A percentile compares a stretch with the other conserved stretches of the same genome.
Evolutionary conservation across 2,888 invertebrate species (phyloP).

Genomic region (Calephelis perditalis): DNA sequence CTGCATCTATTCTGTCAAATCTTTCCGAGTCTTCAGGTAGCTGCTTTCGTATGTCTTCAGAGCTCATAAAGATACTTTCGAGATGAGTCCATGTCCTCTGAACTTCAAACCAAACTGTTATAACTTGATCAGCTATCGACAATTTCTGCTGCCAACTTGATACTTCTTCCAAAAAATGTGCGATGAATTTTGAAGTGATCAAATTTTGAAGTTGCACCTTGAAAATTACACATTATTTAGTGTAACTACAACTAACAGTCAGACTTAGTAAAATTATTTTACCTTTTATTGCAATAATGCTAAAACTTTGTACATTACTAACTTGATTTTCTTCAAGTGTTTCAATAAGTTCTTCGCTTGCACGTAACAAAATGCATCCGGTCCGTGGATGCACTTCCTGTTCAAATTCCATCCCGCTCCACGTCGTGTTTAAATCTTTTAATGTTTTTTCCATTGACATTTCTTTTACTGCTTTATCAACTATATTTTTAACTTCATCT

Average conservation of each 20-base stretch:
- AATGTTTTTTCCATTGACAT: constrained; percentile 98
- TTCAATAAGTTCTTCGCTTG: constrained; percentile 97
- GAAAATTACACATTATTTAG: constrained; percentile 16
- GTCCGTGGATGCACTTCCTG: constrained; percentile 93
- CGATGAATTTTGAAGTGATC: constrained; percentile 97
- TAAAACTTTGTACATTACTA: constrained; percentile 14
- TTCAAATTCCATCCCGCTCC: constrained; percentile 96
- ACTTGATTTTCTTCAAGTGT: constrained; percentile 98
- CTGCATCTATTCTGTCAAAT: constrained; percentile 93
- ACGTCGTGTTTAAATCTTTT: constrained; percentile 92
- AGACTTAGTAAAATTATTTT: constrained; percentile 13
- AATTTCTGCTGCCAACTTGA: constrained; percentile 96
- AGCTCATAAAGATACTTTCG: constrained; percentile 98
- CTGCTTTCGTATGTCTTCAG: constrained; percentile 96
- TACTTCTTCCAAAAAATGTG: constrained; percentile 96
- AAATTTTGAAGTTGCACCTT: constrained; percentile 96
- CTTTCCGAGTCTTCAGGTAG: constrained; percentile 95
- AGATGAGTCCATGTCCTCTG: constrained; percentile 98
- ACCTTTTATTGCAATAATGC: neutral
- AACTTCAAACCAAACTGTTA: constrained; percentile 95
- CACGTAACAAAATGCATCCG: constrained; percentile 89
- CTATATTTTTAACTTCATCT: constrained; percentile 97
- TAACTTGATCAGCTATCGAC: constrained; percentile 95
- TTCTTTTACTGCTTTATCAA: constrained; percentile 98
- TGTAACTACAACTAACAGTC: too few species aligned